Evolutionary conservation across 2,113 vertebrate genomes (phyloP).

Genomic region (Pterocles burchelli): DNA sequence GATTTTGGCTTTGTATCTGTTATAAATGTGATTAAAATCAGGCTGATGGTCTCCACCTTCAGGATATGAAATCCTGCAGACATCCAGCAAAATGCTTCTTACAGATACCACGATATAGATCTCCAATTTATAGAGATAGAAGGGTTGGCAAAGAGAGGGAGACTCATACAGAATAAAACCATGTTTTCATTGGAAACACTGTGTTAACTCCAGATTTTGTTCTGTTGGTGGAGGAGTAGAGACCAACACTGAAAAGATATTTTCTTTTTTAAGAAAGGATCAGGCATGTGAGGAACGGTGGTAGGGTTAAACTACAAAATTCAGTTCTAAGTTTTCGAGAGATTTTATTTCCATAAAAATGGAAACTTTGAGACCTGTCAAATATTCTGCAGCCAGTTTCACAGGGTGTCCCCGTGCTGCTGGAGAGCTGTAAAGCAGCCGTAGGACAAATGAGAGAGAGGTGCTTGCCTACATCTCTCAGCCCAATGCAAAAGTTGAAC

Average conservation of each 20-base stretch:
- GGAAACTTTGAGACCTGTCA: not conserved
- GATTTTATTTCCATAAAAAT: not conserved
- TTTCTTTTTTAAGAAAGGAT: not conserved
- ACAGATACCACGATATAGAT: not conserved
- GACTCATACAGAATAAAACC: not conserved
- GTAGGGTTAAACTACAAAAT: not conserved
- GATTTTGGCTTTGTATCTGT: not conserved
- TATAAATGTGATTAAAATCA: not conserved
- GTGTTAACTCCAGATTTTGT: not conserved
- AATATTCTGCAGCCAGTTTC: not conserved
- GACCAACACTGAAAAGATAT: not conserved
- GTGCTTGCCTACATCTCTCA: not conserved
- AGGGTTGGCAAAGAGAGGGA: not conserved
- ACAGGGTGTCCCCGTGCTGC: not conserved
- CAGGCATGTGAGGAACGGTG: not conserved
- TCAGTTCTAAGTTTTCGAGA: not conserved
- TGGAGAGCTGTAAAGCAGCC: not conserved
- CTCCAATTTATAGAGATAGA: not conserved
- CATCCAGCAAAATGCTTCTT: not conserved
- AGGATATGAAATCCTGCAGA: not conserved
- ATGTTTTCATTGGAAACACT: not conserved
- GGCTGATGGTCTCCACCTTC: not conserved
- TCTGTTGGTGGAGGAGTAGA: not conserved
- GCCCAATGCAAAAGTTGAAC: not conserved
- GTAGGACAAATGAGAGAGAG: not conserved